phyloP scores from a whole-genome alignment of 2,888 invertebrate genomes.

The Orchestes rusci region DNA sequence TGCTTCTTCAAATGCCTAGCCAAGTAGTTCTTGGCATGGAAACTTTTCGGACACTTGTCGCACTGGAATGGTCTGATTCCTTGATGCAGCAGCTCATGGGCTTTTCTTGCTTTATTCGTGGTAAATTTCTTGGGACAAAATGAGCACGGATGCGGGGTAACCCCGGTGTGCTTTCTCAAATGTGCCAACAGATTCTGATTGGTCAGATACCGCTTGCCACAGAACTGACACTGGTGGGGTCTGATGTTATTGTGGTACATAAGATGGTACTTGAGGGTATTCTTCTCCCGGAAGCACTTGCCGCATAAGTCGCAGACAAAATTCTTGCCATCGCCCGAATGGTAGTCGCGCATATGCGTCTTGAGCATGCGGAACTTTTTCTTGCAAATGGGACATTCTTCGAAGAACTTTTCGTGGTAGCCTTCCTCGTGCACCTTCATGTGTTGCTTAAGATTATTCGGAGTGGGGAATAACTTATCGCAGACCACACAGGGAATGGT shows the following conservation, averaged over 20 bases:
- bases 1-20: too few relatives aligned
- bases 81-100: background rate
- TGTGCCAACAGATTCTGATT: conserved; percentile 47
- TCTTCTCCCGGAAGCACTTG: conserved; percentile 8
- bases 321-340: conserved; percentile 20
- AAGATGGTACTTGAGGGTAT: conserved; percentile 28
- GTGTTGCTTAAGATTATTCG: background rate
- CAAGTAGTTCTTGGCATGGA: too few relatives aligned
- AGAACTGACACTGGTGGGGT: conserved; percentile 31
- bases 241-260: conserved; percentile 29
- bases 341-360: conserved; percentile 11
- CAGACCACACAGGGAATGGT: too few relatives aligned
- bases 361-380: conserved; percentile 12
- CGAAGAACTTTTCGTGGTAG: conserved; percentile 4
- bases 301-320: conserved; percentile 16
- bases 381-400: conserved; percentile 18
- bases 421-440: background rate
- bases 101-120: background rate
- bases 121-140: background rate
- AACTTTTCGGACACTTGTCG: too few relatives aligned
- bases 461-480: too few relatives aligned
- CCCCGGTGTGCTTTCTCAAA: conserved; percentile 36
- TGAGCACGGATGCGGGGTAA: conserved; percentile 19
- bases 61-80: background rate
- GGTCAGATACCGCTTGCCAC: conserved; percentile 32